Conservation (phyloP, 2,888 invertebrate genomes). For the Drosophila pseudotalamancana region DNA sequence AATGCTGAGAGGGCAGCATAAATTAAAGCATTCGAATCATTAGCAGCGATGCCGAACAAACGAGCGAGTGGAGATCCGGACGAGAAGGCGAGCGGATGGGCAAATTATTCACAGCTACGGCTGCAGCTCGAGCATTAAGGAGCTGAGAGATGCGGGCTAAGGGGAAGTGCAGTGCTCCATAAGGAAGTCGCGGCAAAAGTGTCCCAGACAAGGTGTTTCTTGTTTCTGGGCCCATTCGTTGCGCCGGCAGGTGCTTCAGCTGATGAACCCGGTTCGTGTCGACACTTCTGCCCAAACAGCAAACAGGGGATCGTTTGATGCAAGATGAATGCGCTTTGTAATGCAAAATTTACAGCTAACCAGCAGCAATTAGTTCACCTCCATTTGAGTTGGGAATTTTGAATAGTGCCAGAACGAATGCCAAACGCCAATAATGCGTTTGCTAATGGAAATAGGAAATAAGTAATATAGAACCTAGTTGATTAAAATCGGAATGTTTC, state of each 20-base stretch:
- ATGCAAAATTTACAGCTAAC: slow-evolving; percentile 59
- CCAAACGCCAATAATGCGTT: slow-evolving; percentile 9
- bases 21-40: slow-evolving; percentile 82
- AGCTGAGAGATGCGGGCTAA: slow-evolving; percentile 5
- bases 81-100: slow-evolving; percentile 64
- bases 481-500: no score
- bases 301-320: slow-evolving; percentile 47
- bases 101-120: slow-evolving; percentile 82
- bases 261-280: slow-evolving; percentile 39
- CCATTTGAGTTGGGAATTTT: slow-evolving; percentile 23
- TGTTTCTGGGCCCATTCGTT: slow-evolving; percentile 51
- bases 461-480: slow-evolving; percentile 8
- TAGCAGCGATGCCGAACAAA: slow-evolving; percentile 82
- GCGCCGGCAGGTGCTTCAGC: slow-evolving; percentile 66
- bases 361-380: slow-evolving; percentile 49
- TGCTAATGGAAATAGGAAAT: not conserved
- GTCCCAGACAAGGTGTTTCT: slow-evolving; percentile 71
- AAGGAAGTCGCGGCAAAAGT: slow-evolving; percentile 49
- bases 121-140: slow-evolving; percentile 58
- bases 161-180: slow-evolving; percentile 22
- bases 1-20: slow-evolving; percentile 69
- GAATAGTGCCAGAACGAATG: slow-evolving; percentile 14
- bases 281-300: slow-evolving; percentile 32
- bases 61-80: slow-evolving; percentile 52
- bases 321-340: slow-evolving; percentile 66